These are phyloP conservation scores for Catocala fraxini DNA, from an alignment of 2,888 invertebrate genomes.

Conservation along the genomic window DNA sequence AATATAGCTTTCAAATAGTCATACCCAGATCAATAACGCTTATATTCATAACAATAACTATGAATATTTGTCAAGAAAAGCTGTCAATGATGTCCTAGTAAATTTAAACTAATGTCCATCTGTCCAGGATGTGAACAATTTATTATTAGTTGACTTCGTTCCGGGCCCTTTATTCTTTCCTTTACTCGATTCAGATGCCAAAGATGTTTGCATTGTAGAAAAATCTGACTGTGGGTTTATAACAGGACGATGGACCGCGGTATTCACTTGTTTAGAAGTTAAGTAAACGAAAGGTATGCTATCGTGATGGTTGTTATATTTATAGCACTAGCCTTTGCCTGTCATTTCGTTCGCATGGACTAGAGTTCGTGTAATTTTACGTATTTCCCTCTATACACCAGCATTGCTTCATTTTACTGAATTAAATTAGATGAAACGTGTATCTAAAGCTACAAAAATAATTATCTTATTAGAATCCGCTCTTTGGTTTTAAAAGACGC, in stretches of 20 bases:
- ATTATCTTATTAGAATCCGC: too few species aligned
- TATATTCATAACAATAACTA: not conserved
- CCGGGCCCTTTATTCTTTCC: constrained; percentile 32
- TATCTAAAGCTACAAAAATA: too few species aligned
- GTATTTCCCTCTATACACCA: too few species aligned
- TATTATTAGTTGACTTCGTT: constrained; percentile 47
- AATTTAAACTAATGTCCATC: constrained; percentile 63
- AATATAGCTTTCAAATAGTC: too few species aligned
- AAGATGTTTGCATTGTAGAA: not conserved
- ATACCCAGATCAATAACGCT: not conserved
- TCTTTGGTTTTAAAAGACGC: too few species aligned
- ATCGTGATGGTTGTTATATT: too few species aligned
- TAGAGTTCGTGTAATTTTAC: too few species aligned
- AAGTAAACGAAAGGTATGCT: too few species aligned
- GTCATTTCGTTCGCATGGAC: too few species aligned
- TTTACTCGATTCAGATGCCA: constrained; percentile 15
- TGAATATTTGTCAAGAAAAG: constrained; percentile 11
- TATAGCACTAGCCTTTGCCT: too few species aligned
- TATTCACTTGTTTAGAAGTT: constrained; percentile 8
- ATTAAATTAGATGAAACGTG: too few species aligned
- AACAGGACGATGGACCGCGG: not conserved
- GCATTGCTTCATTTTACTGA: too few species aligned
- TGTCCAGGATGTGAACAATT: constrained; percentile 71
- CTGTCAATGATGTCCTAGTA: constrained; percentile 62
- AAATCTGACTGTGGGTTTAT: not conserved